phyloP scores from a whole-genome alignment of 2,797 vertebrate genomes.

The Spheniscus humboldti region DNA sequence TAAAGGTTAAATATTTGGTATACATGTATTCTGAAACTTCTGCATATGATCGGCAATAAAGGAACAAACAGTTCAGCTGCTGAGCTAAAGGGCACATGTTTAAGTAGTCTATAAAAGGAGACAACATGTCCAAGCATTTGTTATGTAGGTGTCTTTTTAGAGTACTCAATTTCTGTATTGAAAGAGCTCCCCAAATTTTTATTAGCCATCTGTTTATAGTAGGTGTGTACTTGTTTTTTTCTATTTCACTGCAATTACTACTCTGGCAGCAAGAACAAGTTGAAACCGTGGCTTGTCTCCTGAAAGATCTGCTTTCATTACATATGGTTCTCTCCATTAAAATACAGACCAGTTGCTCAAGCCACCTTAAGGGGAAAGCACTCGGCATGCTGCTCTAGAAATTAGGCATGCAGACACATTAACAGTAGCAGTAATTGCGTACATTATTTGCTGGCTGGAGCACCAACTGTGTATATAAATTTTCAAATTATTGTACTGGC shows the following conservation, averaged over 20 bases:
- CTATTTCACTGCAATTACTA: conserved; percentile 19
- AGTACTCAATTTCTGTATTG: background rate
- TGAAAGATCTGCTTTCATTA: background rate
- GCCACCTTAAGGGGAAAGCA: background rate
- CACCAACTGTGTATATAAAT: background rate
- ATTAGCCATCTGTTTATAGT: conserved; percentile 54
- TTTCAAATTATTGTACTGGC: conserved; percentile 16
- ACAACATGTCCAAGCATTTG: conserved; percentile 23
- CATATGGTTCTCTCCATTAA: background rate
- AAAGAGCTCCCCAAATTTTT: conserved; percentile 46
- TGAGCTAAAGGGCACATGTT: background rate
- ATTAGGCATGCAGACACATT: background rate
- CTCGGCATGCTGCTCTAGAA: background rate
- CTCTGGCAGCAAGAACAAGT: background rate
- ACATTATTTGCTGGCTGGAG: background rate
- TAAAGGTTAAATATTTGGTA: background rate
- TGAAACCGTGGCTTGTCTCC: background rate
- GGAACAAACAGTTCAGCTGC: background rate
- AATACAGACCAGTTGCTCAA: background rate
- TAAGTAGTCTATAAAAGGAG: background rate
- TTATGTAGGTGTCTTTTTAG: conserved; percentile 33
- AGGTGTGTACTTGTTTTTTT: conserved; percentile 5
- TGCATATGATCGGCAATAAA: background rate
- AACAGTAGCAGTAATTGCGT: background rate
- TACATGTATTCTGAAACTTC: background rate